Evolutionary conservation across 1,140 invertebrate species (phyloP).

Genomic region (Bombus consobrinus): DNA sequence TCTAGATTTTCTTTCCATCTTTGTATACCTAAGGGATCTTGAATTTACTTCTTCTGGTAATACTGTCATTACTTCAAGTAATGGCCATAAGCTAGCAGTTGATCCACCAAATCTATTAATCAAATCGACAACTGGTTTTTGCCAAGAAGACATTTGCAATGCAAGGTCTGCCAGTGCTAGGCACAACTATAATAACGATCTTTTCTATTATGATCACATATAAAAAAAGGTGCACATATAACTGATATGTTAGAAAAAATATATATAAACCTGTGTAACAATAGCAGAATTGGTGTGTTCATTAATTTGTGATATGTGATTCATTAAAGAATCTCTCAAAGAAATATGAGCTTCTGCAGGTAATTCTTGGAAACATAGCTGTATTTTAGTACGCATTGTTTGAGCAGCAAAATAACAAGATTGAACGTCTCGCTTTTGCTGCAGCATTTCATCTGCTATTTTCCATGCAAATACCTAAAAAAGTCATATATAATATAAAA

Average conservation of each 20-base stretch:
- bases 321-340: slow-evolving; percentile 94
- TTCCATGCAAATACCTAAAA: slow-evolving; percentile 95
- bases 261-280: slow-evolving; percentile 89
- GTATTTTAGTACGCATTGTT: slow-evolving; percentile 97
- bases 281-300: slow-evolving; percentile 92
- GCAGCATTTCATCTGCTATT: slow-evolving; percentile 95
- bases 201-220: slow-evolving; percentile 7
- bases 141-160: slow-evolving; percentile 97
- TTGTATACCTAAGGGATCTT: slow-evolving; percentile 85
- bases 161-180: slow-evolving; percentile 96
- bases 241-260: slow-evolving; percentile 13
- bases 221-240: slow-evolving; percentile 10
- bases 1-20: slow-evolving; percentile 6
- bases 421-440: slow-evolving; percentile 92
- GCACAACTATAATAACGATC: slow-evolving; percentile 86
- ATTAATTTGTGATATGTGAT: slow-evolving; percentile 93
- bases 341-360: slow-evolving; percentile 92
- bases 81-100: slow-evolving; percentile 87
- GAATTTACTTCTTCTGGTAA: slow-evolving; percentile 98
- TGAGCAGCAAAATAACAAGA: slow-evolving; percentile 99
- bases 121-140: slow-evolving; percentile 93
- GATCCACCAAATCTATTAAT: slow-evolving; percentile 88
- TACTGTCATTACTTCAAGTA: slow-evolving; percentile 96
- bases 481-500: slow-evolving; percentile 17
- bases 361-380: slow-evolving; percentile 96